Conservation (phyloP, 2,797 vertebrate genomes). For the Distichodus sexfasciatus region DNA sequence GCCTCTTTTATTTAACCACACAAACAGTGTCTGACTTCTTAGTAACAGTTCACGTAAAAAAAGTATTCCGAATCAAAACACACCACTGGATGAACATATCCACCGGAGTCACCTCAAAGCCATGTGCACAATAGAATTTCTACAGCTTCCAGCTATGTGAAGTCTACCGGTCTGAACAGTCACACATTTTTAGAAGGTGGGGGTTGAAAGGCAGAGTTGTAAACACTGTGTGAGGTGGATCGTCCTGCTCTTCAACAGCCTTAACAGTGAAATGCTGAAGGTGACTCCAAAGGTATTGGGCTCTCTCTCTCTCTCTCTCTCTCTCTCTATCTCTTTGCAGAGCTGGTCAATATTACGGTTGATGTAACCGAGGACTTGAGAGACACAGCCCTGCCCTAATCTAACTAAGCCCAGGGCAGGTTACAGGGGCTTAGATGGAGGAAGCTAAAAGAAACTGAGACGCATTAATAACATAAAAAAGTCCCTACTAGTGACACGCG, state of each 20-base stretch:
- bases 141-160: neutral
- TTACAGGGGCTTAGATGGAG: neutral
- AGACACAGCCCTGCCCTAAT: neutral
- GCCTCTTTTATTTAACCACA: too few species aligned
- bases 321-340: constrained; percentile 8
- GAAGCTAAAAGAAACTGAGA: neutral
- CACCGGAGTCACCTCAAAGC: neutral
- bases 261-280: constrained; percentile 4
- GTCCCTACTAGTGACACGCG: neutral
- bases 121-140: neutral
- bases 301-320: constrained; percentile 9
- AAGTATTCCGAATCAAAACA: neutral
- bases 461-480: neutral
- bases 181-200: neutral
- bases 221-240: constrained; percentile 33
- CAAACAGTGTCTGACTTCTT: too few species aligned
- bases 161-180: constrained; percentile 15
- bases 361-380: constrained; percentile 27
- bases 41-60: too few species aligned
- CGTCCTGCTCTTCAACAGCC: constrained; percentile 16
- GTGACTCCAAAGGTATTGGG: constrained; percentile 22
- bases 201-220: neutral
- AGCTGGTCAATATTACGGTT: constrained; percentile 16
- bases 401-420: neutral
- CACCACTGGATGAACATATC: neutral